phyloP scores from a whole-genome alignment of 1,140 invertebrate species.

The Habropoda laboriosa region DNA sequence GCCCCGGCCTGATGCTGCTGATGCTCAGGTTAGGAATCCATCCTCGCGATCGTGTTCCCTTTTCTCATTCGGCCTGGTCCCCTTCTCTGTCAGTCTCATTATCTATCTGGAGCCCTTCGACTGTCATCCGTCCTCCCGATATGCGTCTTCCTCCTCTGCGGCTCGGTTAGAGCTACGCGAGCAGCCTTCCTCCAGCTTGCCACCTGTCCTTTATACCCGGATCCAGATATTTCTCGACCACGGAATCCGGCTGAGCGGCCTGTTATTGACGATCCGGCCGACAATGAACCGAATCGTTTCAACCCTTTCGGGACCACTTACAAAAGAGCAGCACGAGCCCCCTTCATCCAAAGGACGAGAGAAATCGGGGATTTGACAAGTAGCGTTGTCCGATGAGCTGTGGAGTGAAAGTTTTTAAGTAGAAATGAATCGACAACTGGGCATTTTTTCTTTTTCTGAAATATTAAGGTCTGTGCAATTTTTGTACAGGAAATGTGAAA shows the following conservation, averaged over 20 bases:
- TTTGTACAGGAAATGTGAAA: too few species aligned
- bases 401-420: not conserved
- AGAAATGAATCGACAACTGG: too few species aligned
- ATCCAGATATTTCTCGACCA: conserved; percentile 40
- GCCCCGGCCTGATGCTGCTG: conserved; percentile 46
- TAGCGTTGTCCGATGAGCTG: not conserved
- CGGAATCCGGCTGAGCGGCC: conserved; percentile 40
- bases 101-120: conserved; percentile 60
- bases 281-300: conserved; percentile 36
- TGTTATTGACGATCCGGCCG: conserved; percentile 33
- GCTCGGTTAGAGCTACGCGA: conserved; percentile 1
- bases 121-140: conserved; percentile 61
- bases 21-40: conserved; percentile 68
- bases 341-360: not conserved
- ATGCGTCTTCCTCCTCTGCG: conserved; percentile 34
- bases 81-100: conserved; percentile 68
- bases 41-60: conserved; percentile 61
- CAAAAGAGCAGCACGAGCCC: not conserved
- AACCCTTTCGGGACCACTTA: conserved; percentile 40
- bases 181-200: conserved; percentile 15
- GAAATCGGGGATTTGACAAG: not conserved
- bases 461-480: not conserved
- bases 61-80: conserved; percentile 39
- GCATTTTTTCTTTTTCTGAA: too few species aligned
- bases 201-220: conserved; percentile 45